Conservation (phyloP, 92 coral and sea anemone genomes). For the Zoanthus sociatus region DNA sequence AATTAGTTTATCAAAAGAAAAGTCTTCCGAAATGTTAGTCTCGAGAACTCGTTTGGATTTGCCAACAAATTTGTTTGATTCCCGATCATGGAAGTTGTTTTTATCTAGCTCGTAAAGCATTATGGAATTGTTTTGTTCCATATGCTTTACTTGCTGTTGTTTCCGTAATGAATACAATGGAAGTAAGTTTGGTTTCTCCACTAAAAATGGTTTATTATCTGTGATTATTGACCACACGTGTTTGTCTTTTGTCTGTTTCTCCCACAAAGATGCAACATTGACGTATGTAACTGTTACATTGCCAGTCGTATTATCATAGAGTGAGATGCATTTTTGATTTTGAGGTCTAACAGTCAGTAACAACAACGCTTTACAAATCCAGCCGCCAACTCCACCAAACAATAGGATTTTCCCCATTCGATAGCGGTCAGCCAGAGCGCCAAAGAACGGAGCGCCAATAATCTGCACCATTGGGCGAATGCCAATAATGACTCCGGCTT, state of each 20-base stretch:
- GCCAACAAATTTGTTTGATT: neutral
- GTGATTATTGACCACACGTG: conserved; percentile 21
- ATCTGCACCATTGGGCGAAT: conserved; percentile 76
- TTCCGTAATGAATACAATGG: neutral
- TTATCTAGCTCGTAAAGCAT: neutral
- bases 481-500: conserved; percentile 78
- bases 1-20: neutral
- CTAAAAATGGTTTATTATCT: neutral
- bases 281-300: conserved; percentile 35
- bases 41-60: neutral
- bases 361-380: conserved; percentile 65
- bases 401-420: conserved; percentile 66
- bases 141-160: neutral
- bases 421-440: conserved; percentile 68
- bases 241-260: neutral
- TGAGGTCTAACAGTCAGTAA: conserved; percentile 70
- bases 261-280: conserved; percentile 30
- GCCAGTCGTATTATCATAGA: conserved; percentile 58
- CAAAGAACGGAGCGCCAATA: conserved; percentile 72
- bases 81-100: neutral
- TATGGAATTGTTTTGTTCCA: neutral
- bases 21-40: neutral
- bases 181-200: neutral
- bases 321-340: conserved; percentile 63
- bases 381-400: conserved; percentile 62